A percentile compares a stretch with the other conserved stretches of the same genome.
These are phyloP conservation scores for Cryptotermes secundus DNA, from an alignment of 1,140 invertebrate genomes.

Conservation along the genomic window DNA sequence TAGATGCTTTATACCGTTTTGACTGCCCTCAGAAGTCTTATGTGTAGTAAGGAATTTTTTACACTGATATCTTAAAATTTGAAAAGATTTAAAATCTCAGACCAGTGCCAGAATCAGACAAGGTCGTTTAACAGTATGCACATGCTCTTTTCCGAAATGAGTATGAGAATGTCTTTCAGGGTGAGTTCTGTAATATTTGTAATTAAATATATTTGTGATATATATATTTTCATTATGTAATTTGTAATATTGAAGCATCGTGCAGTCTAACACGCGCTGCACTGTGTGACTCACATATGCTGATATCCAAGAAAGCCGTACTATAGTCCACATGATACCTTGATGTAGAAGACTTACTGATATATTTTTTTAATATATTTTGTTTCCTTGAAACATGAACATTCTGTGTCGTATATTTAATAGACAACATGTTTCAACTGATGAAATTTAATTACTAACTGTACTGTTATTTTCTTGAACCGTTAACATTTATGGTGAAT, in stretches of 20 bases:
- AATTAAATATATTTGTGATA: conserved; percentile 2
- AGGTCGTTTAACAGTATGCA: neutral
- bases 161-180: neutral
- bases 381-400: neutral
- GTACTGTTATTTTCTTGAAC: neutral
- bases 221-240: neutral
- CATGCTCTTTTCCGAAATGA: neutral
- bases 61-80: neutral
- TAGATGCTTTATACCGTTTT: neutral
- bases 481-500: neutral
- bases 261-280: neutral
- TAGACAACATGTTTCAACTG: neutral
- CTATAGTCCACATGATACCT: neutral
- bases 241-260: neutral
- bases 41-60: neutral
- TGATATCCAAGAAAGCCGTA: neutral
- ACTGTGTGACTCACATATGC: no score
- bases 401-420: neutral
- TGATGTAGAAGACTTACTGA: neutral
- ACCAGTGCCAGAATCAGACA: neutral
- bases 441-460: neutral
- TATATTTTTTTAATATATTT: neutral
- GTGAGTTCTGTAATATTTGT: neutral
- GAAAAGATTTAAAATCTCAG: no score
- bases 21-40: neutral